Evolutionary conservation across 2,888 invertebrate genomes (phyloP), one percentile per base, ranked within the genome.

Genomic region (Ecdyonurus torrentis): DNA sequence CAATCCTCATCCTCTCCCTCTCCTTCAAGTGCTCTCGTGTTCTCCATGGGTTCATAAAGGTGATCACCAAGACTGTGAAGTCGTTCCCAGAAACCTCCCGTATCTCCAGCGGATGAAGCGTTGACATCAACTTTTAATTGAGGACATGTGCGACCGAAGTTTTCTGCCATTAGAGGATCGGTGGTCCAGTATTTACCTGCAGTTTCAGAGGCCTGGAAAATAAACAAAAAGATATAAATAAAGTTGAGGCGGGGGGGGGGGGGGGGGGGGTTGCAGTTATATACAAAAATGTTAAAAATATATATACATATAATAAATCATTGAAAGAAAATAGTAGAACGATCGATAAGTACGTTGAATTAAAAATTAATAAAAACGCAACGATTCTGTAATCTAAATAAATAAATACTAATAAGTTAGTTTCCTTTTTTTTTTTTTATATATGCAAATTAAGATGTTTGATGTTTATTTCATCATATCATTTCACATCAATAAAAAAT

Each of bases 1-100:
- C 61, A 61, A 25, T 61, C 61, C 58, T 61, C 61, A n/a, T n/a
- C n/a, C n/a, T n/a, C n/a, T n/a, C 23, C 2, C 24, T 61, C 61
- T 7, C 5, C 58, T 10, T 1, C 2, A 3, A 10, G 23, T 2
- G 23, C 52, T 37, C n/a, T n/a, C 5, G 52, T 15, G 5, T 3
- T 10, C 18, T 61, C 24, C 2, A 53, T 52, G 7, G 5, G 19
- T 0, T 24, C 10, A 52, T 61, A 52, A 19, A 52, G 52, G 10
- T n/a, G 23, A 18, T n/a, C 53, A 2, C 23, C 53, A 5, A 61
- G 10, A 19, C 53, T 53, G 10, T 52, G 1, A 18, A 7, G n/a
- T 10, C 1, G 19, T 23, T 61, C 61, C 50, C 52, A 52, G 23
- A 53, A 52, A 22, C 53, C 61, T 24, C 52, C 23, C 1, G 52